Evolutionary conservation across 2,113 vertebrate species (phyloP).

Genomic region (Arenaria interpres): DNA sequence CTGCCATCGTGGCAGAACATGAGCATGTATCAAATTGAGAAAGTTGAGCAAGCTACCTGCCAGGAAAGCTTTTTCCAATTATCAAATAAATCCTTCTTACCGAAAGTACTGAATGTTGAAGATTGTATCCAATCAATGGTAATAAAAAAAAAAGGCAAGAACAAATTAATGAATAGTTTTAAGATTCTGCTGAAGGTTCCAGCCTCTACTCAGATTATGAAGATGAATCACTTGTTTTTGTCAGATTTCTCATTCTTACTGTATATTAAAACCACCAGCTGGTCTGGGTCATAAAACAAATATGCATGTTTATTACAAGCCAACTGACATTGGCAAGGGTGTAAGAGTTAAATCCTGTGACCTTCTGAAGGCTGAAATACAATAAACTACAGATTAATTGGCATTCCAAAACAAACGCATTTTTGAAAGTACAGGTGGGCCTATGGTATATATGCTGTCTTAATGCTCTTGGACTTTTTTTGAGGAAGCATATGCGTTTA

Average conservation of each 20-base stretch:
- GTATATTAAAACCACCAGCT: conserved; percentile 39
- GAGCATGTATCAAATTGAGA: not conserved
- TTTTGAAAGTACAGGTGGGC: not conserved
- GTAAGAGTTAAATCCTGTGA: conserved; percentile 27
- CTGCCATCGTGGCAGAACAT: not conserved
- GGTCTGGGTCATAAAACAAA: conserved; percentile 41
- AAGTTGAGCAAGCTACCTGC: not conserved
- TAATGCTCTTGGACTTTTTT: not conserved
- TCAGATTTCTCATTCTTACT: conserved; percentile 32
- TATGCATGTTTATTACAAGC: conserved; percentile 30
- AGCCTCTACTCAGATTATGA: not conserved
- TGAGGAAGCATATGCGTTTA: not conserved
- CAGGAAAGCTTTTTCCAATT: not conserved
- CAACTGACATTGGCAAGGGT: conserved; percentile 28
- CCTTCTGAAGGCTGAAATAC: conserved; percentile 28
- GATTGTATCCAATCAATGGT: not conserved
- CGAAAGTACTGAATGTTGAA: not conserved
- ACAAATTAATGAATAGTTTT: not conserved
- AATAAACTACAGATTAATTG: not conserved
- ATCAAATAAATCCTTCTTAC: not conserved
- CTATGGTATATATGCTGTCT: not conserved
- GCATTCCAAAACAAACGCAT: not conserved
- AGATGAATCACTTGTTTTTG: conserved; percentile 44
- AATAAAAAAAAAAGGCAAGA: not conserved
- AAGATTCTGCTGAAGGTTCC: conserved; percentile 20